A percentile compares a stretch with the other conserved stretches of the same genome.
These are phyloP conservation scores for Hippocampus comes DNA, from an alignment of 2,113 vertebrate species.

Conservation along the genomic window DNA sequence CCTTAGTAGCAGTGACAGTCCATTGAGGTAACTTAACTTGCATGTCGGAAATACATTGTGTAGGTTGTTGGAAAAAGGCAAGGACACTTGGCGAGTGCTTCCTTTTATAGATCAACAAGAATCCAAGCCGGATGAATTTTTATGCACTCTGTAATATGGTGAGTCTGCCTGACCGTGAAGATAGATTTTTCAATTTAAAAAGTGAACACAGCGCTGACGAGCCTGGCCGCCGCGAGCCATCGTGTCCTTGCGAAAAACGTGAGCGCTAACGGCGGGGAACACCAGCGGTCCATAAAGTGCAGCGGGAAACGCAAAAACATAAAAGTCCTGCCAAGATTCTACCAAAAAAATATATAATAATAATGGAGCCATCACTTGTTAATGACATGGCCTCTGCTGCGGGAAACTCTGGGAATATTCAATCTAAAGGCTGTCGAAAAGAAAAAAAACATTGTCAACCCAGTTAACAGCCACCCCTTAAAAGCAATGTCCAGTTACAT, in stretches of 20 bases:
- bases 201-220: background rate
- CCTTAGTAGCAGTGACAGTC: background rate
- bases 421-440: conserved; percentile 71
- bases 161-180: conserved; percentile 17
- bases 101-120: conserved; percentile 10
- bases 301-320: conserved; percentile 50
- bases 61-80: background rate
- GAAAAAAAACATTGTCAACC: conserved; percentile 67
- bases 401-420: conserved; percentile 69
- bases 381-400: conserved; percentile 67
- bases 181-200: conserved; percentile 12
- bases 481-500: conserved; percentile 78
- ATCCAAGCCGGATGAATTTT: conserved; percentile 8
- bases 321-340: conserved; percentile 61
- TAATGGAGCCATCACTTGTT: conserved; percentile 71
- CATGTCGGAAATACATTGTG: background rate
- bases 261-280: conserved; percentile 36
- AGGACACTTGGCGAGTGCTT: background rate
- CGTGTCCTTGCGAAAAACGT: conserved; percentile 35
- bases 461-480: conserved; percentile 71
- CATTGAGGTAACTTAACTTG: background rate
- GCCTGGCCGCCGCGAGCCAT: conserved; percentile 15
- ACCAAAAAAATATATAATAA: conserved; percentile 42
- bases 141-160: background rate
- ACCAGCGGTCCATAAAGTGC: conserved; percentile 46